phyloP scores from a whole-genome alignment of 2,113 vertebrate species.

The Lagopus muta region DNA sequence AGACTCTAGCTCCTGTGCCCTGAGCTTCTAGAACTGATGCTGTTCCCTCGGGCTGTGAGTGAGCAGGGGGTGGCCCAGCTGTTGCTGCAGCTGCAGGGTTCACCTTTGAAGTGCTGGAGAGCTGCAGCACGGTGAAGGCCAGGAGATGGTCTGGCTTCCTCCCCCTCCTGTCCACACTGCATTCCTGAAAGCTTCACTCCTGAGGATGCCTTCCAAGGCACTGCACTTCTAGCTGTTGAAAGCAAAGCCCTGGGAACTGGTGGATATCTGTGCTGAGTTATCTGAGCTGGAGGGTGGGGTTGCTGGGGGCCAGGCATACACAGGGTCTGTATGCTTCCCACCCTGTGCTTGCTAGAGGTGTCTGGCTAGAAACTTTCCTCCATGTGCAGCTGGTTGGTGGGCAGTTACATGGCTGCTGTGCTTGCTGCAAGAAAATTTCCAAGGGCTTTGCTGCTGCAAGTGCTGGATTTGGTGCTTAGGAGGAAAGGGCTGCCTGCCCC shows the following conservation, averaged over 20 bases:
- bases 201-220: background rate
- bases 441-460: background rate
- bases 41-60: background rate
- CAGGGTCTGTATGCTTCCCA: rapidly evolving
- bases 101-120: background rate
- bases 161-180: background rate
- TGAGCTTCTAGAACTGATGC: background rate
- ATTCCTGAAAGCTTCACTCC: background rate
- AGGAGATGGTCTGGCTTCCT: background rate
- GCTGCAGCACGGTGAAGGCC: background rate
- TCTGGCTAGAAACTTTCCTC: background rate
- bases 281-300: background rate
- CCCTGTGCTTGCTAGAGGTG: rapidly evolving
- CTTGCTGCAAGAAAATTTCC: background rate
- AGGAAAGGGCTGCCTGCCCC: background rate
- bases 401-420: background rate
- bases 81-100: background rate
- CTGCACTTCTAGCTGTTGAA: background rate
- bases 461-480: background rate
- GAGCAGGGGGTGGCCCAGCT: background rate
- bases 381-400: rapidly evolving
- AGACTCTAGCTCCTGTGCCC: rapidly evolving
- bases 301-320: background rate
- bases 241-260: background rate
- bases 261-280: background rate